Evolutionary conservation across 2,113 vertebrate species (phyloP).

Genomic region (Myotis davidii): DNA sequence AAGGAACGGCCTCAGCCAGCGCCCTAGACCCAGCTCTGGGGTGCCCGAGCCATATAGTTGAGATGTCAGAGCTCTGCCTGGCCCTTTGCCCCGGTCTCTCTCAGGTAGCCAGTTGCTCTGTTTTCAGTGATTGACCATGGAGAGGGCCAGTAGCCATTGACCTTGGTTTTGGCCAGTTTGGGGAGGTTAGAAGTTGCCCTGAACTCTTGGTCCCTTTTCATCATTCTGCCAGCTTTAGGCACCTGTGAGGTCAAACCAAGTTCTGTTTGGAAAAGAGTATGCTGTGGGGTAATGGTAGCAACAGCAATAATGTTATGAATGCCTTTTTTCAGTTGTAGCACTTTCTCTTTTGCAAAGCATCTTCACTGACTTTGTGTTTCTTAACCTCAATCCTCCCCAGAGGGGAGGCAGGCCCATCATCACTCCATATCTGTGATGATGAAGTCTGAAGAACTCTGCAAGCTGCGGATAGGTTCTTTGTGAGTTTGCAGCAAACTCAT

Average conservation of each 20-base stretch:
- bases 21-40: not conserved
- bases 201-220: not conserved
- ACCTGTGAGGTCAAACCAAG: not conserved
- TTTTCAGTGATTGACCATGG: not conserved
- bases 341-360: not conserved
- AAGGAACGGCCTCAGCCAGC: not conserved
- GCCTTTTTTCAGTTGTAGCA: not conserved
- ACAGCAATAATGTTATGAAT: no score
- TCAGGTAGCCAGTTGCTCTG: not conserved
- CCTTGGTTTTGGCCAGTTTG: not conserved
- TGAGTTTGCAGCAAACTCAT: conserved; percentile 51
- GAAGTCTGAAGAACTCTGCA: conserved; percentile 21
- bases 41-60: rapidly evolving
- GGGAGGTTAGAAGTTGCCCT: not conserved
- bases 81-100: not conserved
- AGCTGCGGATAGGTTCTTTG: conserved; percentile 13
- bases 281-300: not conserved
- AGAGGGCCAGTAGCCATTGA: not conserved
- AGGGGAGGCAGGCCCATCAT: not conserved
- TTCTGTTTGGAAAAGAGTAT: not conserved
- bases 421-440: not conserved
- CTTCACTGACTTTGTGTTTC: not conserved
- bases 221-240: not conserved
- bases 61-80: not conserved
- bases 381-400: not conserved